Conservation (phyloP, 2,888 invertebrate species). For the Aleiodes leptofemur region DNA sequence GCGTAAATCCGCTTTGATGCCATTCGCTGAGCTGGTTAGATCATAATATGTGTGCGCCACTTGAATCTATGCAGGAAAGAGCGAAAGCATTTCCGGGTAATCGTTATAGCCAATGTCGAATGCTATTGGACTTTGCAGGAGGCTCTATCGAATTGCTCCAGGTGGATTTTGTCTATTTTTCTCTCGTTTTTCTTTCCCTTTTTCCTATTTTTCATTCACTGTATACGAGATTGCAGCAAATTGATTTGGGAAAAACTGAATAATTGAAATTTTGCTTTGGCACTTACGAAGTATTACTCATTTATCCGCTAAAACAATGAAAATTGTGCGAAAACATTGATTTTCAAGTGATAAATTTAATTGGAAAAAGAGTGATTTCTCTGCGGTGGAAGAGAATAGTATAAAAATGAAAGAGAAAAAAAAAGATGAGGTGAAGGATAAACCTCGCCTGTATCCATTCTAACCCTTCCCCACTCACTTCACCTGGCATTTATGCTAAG, state of each 20-base stretch:
- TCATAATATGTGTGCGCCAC: neutral
- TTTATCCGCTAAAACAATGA: no score
- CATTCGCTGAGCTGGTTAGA: constrained; percentile 34
- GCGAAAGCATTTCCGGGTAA: constrained; percentile 54
- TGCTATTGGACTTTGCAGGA: constrained; percentile 15
- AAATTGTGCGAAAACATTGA: no score
- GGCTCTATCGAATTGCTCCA: neutral
- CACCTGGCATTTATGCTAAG: constrained; percentile 62
- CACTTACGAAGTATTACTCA: neutral
- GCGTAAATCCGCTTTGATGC: constrained; percentile 51
- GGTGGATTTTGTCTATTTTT: constrained; percentile 6
- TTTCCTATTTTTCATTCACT: constrained; percentile 3
- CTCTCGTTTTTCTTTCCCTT: neutral
- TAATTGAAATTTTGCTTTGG: neutral
- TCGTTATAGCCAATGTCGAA: constrained; percentile 34
- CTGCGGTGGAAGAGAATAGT: neutral
- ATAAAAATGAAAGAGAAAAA: neutral
- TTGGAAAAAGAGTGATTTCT: neutral
- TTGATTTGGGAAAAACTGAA: neutral
- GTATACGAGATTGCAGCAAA: neutral
- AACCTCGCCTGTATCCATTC: constrained; percentile 29
- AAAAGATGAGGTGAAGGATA: constrained; percentile 49
- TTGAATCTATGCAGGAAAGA: constrained; percentile 48
- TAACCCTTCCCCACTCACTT: constrained; percentile 62
- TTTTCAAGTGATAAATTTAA: neutral